Base-by-base conservation (phyloP, 2,113 vertebrate species). In the Hippolais icterina region DNA sequence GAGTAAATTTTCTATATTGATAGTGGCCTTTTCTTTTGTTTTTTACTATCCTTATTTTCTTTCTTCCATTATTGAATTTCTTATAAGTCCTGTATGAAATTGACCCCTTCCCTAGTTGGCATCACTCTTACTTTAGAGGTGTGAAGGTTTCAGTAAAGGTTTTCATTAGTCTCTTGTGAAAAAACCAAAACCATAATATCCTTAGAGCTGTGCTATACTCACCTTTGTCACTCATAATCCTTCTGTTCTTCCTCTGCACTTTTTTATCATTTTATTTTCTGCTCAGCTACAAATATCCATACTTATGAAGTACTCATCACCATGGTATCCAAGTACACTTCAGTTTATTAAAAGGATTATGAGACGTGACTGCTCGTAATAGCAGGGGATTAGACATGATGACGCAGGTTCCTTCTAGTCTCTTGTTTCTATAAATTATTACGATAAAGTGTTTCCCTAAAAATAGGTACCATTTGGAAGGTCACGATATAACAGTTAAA, bases 261-360 rank as follows among this genome's bases (percentile, higher is more conserved):
- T 33, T 78, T 94, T 84, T 56, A 84, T 66, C 0, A 69, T 60
- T 89, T 84, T 72, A 89, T 87, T 93, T 87, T 83, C 70, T 93
- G 41, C 42, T 74, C 1, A 2, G 66, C 56, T 76, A 82, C n/a
- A 79, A 83, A 76, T 77, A 84, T 65, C 64, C 41, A 68, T 95
- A 87, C 89, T 94, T 82, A 91, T 93, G 70, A 93, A 85, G 74
- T 87, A 37, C 50, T 87, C 77, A 91, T 95, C 89, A 79, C 87
- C 78, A 91, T 91, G 84, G 70, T 69, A 90, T 87, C 75, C 70
- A 87, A 94, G 70, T 42, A 77, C n/a, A 83, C 82, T 83, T 93
- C 61, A 59, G 42, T 94, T 93, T 94, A 93, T 95, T 92, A 92
- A 88, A 94, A 86, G 63, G 68, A 69, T 94, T 85, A 77, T 54